Percentiles rank a stretch among this genome's conserved stretches.
phyloP scores from a whole-genome alignment of 1,140 invertebrate genomes.

The Drosophila sulfurigaster region DNA sequence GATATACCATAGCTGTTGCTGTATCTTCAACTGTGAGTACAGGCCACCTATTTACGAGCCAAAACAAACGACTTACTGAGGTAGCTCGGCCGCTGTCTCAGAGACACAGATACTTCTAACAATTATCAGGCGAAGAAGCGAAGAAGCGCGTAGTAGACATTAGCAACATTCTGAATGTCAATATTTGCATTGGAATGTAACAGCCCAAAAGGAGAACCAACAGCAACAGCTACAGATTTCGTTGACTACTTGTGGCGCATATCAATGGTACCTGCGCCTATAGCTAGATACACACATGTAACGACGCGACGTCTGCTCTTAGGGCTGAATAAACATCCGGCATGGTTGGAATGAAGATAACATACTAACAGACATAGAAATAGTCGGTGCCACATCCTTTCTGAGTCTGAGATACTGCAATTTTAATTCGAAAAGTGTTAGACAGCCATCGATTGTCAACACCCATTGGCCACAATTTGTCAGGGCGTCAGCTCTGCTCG shows the following conservation, averaged over 20 bases:
- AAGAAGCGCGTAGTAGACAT: constrained; percentile 50
- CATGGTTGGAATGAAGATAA: constrained; percentile 27
- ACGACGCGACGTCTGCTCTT: constrained; percentile 24
- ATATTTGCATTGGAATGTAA: constrained; percentile 74
- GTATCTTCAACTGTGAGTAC: constrained; percentile 8
- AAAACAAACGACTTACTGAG: constrained; percentile 69
- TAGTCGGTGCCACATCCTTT: too few species aligned
- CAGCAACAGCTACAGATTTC: constrained; percentile 33
- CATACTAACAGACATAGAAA: background rate
- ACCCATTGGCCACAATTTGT: constrained; percentile 68
- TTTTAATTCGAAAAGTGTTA: background rate
- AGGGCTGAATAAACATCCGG: constrained; percentile 52
- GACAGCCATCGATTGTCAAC: constrained; percentile 40
- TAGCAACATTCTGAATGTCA: constrained; percentile 64
- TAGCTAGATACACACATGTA: background rate
- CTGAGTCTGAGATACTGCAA: background rate
- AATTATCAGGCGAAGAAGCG: constrained; percentile 36
- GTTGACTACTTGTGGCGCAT: constrained; percentile 41
- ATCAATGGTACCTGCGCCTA: constrained; percentile 50
- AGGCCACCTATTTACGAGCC: constrained; percentile 60
- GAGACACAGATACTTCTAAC: constrained; percentile 51
- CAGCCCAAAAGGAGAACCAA: constrained; percentile 46
- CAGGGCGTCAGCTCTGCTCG: constrained; percentile 43
- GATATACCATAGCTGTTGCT: background rate
- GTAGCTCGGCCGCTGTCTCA: constrained; percentile 43